A percentile compares a stretch with the other conserved stretches of the same genome.
Evolutionary conservation across 2,113 vertebrate genomes (phyloP).

Genomic region (Urocynchramus pylzowi): DNA sequence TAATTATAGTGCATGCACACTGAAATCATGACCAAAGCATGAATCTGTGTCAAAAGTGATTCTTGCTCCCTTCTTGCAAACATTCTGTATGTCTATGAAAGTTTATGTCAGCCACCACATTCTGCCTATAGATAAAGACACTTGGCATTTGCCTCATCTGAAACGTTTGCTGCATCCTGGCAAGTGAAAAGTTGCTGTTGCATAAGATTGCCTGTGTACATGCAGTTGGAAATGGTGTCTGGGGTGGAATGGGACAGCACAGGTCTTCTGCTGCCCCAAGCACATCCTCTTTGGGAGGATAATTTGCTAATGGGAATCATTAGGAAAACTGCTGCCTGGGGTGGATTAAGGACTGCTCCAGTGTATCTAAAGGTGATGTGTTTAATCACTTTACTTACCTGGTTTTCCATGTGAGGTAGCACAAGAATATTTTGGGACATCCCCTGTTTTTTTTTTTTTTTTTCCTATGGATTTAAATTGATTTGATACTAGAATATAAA

Average conservation of each 20-base stretch:
- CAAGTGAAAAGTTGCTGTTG: neutral
- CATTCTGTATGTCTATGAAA: neutral
- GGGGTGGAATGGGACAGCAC: neutral
- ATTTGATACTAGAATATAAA: neutral
- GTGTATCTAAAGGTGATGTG: neutral
- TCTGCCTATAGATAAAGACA: neutral
- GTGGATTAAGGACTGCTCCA: neutral
- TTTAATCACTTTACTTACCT: neutral
- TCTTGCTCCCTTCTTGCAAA: neutral
- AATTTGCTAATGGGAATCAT: neutral
- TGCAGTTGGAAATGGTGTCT: neutral
- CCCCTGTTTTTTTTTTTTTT: neutral
- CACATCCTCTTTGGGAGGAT: neutral
- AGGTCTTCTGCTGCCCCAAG: neutral
- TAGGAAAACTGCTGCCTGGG: neutral
- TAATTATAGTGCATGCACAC: rapidly evolving
- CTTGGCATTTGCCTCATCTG: neutral
- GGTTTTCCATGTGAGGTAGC: neutral
- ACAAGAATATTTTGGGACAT: neutral
- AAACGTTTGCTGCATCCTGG: neutral
- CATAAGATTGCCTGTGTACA: neutral
- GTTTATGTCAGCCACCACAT: neutral
- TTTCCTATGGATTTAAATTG: neutral
- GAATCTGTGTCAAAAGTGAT: neutral
- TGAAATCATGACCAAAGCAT: neutral